A percentile compares a stretch with the other conserved stretches of the same genome.
Conservation (phyloP, 2,888 invertebrate genomes). For the Euplexia lucipara region DNA sequence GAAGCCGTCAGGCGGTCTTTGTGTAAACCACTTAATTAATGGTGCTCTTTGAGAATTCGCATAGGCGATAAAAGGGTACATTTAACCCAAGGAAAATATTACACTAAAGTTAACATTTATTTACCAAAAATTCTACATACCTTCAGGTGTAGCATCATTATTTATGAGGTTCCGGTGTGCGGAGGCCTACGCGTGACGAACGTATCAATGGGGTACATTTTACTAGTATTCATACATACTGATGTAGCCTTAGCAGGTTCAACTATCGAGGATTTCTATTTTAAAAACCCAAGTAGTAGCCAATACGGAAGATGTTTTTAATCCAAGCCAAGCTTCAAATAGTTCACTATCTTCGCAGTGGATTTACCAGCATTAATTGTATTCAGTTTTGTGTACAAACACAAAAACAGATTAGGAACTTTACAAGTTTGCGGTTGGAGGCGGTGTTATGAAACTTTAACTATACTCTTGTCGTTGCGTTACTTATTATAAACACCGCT, state of each 20-base stretch:
- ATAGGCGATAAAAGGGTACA: slow-evolving; percentile 32
- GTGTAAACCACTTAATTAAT: slow-evolving; percentile 50
- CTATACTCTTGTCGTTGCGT: slow-evolving; percentile 29
- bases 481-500: slow-evolving; percentile 10
- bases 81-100: slow-evolving; percentile 7
- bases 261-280: background rate
- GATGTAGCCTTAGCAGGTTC: slow-evolving; percentile 6
- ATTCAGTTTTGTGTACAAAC: slow-evolving; percentile 29
- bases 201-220: slow-evolving; percentile 45
- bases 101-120: slow-evolving; percentile 17
- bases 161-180: slow-evolving; percentile 41
- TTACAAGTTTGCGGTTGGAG: slow-evolving; percentile 36
- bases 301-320: slow-evolving; percentile 18
- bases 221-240: slow-evolving; percentile 14
- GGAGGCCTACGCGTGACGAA: slow-evolving; percentile 40
- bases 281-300: slow-evolving; percentile 1
- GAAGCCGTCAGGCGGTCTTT: slow-evolving; percentile 40
- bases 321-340: slow-evolving; percentile 18
- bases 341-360: slow-evolving; percentile 22
- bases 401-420: slow-evolving; percentile 51
- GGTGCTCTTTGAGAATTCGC: slow-evolving; percentile 33
- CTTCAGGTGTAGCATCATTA: slow-evolving; percentile 33
- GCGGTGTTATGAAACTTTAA: slow-evolving; percentile 44
- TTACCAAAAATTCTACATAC: slow-evolving; percentile 10
- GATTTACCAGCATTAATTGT: slow-evolving; percentile 32